Conservation (phyloP, 2,888 invertebrate species). For the Aplocera efformata region DNA sequence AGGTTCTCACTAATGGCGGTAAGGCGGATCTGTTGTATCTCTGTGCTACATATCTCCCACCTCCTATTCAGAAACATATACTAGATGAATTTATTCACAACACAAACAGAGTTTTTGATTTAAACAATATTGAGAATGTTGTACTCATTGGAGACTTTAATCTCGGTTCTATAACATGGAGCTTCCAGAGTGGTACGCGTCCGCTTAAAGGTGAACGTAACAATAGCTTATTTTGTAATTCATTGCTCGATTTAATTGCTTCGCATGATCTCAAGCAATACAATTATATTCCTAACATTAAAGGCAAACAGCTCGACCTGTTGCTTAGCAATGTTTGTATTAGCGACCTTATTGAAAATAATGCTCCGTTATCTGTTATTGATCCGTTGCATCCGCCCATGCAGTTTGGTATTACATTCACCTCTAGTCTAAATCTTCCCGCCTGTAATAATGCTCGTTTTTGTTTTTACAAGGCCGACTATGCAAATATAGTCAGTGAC, state of each 20-base stretch:
- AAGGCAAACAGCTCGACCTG: constrained; percentile 9
- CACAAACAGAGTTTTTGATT: neutral
- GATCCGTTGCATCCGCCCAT: constrained; percentile 11
- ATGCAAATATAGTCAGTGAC: too few relatives aligned
- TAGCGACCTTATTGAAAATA: too few relatives aligned
- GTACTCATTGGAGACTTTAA: constrained; percentile 16
- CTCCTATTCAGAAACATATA: constrained; percentile 5
- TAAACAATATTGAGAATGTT: constrained; percentile 4
- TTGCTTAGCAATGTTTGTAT: neutral
- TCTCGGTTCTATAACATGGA: constrained; percentile 8
- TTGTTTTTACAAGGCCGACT: constrained; percentile 18
- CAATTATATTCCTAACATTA: constrained; percentile 9
- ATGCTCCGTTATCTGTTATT: neutral
- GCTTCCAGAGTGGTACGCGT: neutral
- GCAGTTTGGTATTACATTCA: neutral
- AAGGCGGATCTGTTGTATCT: constrained; percentile 3
- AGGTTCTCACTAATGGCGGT: neutral
- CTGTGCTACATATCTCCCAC: constrained; percentile 15
- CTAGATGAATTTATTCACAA: constrained; percentile 5
- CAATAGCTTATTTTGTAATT: neutral
- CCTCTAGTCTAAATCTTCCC: neutral
- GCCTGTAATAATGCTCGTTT: neutral
- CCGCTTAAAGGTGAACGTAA: neutral
- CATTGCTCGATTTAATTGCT: constrained; percentile 8
- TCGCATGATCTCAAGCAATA: constrained; percentile 10